Evolutionary conservation across 2,797 vertebrate species (phyloP), one percentile per base, ranked within the genome.

Genomic region (Aphelocoma californica): DNA sequence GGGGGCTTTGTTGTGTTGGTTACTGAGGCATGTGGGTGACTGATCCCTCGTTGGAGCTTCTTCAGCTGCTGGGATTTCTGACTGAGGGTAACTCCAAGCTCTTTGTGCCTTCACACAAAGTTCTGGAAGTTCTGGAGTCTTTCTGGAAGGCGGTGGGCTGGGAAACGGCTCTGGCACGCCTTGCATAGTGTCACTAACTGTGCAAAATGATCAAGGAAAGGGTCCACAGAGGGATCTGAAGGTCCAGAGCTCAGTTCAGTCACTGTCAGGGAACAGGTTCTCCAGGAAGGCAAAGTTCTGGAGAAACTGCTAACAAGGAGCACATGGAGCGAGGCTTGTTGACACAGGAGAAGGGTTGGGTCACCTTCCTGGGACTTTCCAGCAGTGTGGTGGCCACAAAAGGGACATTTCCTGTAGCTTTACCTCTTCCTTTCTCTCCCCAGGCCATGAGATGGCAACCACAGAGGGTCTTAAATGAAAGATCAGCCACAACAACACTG

Each of bases 301-400:
- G 61, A 78, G 45, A 65, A 64, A 32, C 4, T 11, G 25, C 16
- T 8, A 26, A 21, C 1, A 4, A 70, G 42, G 32, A 53, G 26
- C 34, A 56, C 7, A 0, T 23, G 56, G 57, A 81, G 3, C 0
- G 3, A 67, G 61, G 16, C 2, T 36, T 70, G 31, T 14, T 66
- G 56, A 45, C 5, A 14, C 0, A 0, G 21, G 8, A 60, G 23
- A 60, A 38, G 21, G 0, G 36, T 14, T 50, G 9, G n/a, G 4
- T 61, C 32, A 42, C 38, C 24, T 71, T 5, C 32, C 7, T 3
- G 2, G 7, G 34, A 38, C 19, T 17, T 71, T 25, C n/a, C 69
- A 71, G n/a, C 32, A 44, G 24, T 0, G 0, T 40, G 71, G n/a
- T 65, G 57, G 45, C 57, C 61, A 32, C 9, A 14, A n/a, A 92